A percentile compares a stretch with the other conserved stretches of the same genome.
These are phyloP conservation scores for Melanchra persicariae DNA, from an alignment of 2,888 invertebrate species.

Conservation along the genomic window DNA sequence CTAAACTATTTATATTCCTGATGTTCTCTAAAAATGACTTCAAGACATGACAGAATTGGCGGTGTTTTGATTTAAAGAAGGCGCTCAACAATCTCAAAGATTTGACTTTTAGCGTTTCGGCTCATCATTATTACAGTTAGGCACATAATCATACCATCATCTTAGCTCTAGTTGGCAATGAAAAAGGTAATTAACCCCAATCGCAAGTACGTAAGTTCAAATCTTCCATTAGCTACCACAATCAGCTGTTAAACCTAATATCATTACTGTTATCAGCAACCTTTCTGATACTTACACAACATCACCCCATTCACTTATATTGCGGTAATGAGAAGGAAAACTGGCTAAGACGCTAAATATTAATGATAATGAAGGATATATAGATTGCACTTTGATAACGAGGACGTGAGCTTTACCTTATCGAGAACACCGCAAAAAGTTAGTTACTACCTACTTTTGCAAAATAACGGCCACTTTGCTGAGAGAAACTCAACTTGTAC, in stretches of 20 bases:
- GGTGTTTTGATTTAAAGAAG: too few relatives aligned
- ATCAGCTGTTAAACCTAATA: constrained; percentile 19
- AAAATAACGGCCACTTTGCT: background rate
- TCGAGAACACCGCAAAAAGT: constrained; percentile 18
- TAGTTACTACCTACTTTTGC: background rate
- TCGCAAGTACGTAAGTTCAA: background rate
- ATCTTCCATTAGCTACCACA: background rate
- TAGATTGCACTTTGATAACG: constrained; percentile 46
- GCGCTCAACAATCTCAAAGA: too few relatives aligned
- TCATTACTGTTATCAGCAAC: constrained; percentile 37
- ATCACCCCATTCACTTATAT: constrained; percentile 25
- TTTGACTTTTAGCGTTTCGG: background rate
- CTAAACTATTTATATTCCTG: too few relatives aligned
- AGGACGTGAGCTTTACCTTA: constrained; percentile 7
- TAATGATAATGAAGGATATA: constrained; percentile 45
- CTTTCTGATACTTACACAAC: constrained; percentile 18
- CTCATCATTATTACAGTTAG: background rate
- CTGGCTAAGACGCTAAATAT: constrained; percentile 40
- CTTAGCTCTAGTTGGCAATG: background rate
- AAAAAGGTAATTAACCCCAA: constrained; percentile 25
- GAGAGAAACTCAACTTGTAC: too few relatives aligned
- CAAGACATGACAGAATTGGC: too few relatives aligned
- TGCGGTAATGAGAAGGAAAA: constrained; percentile 14
- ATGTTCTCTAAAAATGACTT: too few relatives aligned
- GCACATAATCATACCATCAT: background rate